Evolutionary conservation across 2,113 vertebrate species (phyloP).

Genomic region (Micromys minutus): DNA sequence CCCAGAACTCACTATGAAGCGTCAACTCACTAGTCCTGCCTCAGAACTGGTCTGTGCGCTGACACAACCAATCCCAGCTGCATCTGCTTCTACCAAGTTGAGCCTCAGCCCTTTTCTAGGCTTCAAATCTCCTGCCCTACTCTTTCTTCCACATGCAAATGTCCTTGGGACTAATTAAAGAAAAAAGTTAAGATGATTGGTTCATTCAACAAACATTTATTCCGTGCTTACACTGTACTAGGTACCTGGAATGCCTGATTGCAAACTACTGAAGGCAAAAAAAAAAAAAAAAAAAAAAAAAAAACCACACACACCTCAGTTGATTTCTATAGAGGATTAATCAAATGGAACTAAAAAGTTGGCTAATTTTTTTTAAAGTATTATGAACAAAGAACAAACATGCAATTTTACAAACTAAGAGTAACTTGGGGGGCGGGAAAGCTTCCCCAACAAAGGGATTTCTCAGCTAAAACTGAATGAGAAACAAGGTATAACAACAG

Average conservation of each 20-base stretch:
- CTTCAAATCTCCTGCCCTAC: not conserved
- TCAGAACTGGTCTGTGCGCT: not conserved
- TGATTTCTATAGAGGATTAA: not conserved
- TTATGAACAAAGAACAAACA: not conserved
- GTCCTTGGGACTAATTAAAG: conserved; percentile 15
- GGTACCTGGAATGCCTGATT: not conserved
- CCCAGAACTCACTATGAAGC: not conserved
- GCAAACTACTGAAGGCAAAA: not conserved
- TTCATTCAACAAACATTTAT: conserved; percentile 1
- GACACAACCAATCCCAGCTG: rapidly evolving
- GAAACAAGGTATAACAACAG: not conserved
- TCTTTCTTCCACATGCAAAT: not conserved
- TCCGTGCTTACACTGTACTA: not conserved
- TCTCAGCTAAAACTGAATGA: not conserved
- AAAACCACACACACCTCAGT: no score
- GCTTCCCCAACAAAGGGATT: not conserved
- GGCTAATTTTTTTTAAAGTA: not conserved
- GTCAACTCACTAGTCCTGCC: not conserved
- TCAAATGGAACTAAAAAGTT: conserved; percentile 6
- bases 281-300: no score
- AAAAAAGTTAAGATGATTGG: not conserved
- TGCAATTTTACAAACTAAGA: not conserved
- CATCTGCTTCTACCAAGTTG: not conserved
- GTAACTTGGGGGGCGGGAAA: rapidly evolving
- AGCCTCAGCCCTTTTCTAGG: not conserved